Evolutionary conservation across 2,888 invertebrate genomes (phyloP).

Genomic region (Scaptomyza reducta): DNA sequence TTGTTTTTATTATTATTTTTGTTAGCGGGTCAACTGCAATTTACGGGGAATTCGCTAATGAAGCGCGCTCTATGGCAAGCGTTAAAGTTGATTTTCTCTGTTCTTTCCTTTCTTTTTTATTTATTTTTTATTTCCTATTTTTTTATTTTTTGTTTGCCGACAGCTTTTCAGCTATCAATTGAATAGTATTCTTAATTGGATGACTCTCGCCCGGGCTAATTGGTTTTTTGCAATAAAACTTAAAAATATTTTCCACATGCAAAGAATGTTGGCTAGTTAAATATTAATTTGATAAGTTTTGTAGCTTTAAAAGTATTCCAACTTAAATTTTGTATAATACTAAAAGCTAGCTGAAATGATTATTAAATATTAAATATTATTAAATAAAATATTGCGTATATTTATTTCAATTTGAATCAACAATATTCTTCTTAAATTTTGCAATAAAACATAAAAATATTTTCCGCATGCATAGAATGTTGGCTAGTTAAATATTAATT

Average conservation of each 20-base stretch:
- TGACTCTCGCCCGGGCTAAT: constrained; percentile 60
- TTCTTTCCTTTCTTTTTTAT: not conserved
- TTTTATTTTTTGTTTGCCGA: constrained; percentile 44
- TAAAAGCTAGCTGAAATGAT: too few species aligned
- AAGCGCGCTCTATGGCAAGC: constrained; percentile 52
- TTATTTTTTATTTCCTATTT: too few species aligned
- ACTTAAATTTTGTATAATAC: too few species aligned
- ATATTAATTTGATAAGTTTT: not conserved
- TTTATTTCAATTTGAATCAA: too few species aligned
- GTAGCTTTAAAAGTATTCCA: not conserved
- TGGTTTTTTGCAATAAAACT: constrained; percentile 32
- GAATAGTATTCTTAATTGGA: constrained; percentile 73
- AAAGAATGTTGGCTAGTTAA: constrained; percentile 4
- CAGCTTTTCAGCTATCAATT: constrained; percentile 69
- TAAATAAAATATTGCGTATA: too few species aligned
- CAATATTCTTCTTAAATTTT: too few species aligned
- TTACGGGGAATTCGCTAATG: constrained; percentile 68
- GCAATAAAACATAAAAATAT: constrained; percentile 7
- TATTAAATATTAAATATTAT: too few species aligned
- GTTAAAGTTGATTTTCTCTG: constrained; percentile 16
- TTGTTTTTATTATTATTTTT: constrained; percentile 12
- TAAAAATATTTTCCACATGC: constrained; percentile 13
- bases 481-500: constrained; percentile 3
- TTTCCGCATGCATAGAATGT: constrained; percentile 7
- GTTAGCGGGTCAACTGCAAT: constrained; percentile 70